A percentile compares a stretch with the other conserved stretches of the same genome.
Evolutionary conservation across 2,888 invertebrate species (phyloP).

Genomic region (Stenchaetothrips biformis): DNA sequence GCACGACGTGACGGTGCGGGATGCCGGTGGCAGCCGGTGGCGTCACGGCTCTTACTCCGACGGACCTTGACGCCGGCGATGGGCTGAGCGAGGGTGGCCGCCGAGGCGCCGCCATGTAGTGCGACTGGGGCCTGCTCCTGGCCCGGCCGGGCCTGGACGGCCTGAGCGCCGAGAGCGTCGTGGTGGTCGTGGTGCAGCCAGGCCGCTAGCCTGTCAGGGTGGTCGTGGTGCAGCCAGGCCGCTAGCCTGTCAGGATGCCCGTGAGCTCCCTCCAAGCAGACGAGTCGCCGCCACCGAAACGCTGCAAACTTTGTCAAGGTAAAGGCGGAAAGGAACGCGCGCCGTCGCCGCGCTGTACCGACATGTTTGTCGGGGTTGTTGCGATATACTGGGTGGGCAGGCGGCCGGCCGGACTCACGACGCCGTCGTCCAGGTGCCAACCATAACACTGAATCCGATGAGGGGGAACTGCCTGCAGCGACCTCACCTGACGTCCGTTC

Average conservation of each 20-base stretch:
- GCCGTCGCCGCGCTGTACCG: too few relatives aligned
- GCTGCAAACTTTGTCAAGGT: conserved; percentile 20
- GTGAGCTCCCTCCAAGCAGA: conserved; percentile 8
- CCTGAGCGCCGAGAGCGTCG: neutral
- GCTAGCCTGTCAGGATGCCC: conserved; percentile 12
- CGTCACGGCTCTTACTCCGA: neutral
- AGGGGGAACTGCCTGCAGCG: too few relatives aligned
- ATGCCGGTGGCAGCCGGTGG: neutral
- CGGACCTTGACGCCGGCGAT: neutral
- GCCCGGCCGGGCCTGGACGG: neutral
- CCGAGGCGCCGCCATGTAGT: conserved; percentile 8
- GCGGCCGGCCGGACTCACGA: neutral
- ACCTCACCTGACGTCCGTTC: too few relatives aligned
- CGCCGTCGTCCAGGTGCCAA: neutral
- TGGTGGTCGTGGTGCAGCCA: neutral
- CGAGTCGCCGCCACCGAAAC: conserved; percentile 5
- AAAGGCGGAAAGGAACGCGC: too few relatives aligned
- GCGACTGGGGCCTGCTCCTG: neutral
- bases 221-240: neutral
- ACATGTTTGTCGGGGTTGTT: neutral
- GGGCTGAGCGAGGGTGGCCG: neutral
- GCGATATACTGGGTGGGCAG: neutral
- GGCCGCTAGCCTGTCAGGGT: neutral
- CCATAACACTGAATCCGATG: too few relatives aligned
- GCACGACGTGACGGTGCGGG: neutral